Conservation (phyloP, 2,797 vertebrate species). For the Silurus aristotelis region DNA sequence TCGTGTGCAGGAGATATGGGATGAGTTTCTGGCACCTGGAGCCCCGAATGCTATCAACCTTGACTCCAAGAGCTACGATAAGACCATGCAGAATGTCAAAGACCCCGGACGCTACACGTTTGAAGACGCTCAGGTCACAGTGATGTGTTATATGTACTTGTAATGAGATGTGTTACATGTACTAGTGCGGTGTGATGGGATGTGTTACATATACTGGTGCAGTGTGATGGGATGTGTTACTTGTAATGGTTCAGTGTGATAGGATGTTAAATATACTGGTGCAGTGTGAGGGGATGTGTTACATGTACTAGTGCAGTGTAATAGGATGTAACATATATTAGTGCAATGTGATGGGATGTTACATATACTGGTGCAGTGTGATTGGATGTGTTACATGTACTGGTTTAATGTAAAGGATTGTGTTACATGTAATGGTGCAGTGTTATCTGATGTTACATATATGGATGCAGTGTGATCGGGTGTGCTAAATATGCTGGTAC, state of each 20-base stretch:
- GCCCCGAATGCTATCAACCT: conserved; percentile 85
- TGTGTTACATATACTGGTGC: background rate
- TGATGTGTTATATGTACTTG: background rate
- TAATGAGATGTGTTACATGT: background rate
- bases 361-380: too few relatives aligned
- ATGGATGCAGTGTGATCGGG: too few relatives aligned
- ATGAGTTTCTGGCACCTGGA: conserved; percentile 83
- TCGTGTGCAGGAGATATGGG: conserved; percentile 85
- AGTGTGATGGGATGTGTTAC: background rate
- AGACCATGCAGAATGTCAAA: conserved; percentile 85
- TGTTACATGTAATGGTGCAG: background rate
- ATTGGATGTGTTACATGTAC: background rate
- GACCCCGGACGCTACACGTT: conserved; percentile 84
- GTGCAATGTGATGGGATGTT: background rate
- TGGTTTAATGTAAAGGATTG: background rate
- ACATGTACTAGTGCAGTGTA: background rate
- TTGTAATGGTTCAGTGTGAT: too few relatives aligned
- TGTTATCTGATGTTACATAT: background rate
- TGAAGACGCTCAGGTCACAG: conserved; percentile 81
- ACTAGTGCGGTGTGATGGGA: background rate
- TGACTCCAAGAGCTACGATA: conserved; percentile 87
- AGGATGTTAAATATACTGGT: background rate
- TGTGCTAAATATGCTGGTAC: too few relatives aligned
- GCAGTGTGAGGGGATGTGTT: background rate
- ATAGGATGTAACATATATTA: too few relatives aligned